Base-by-base conservation (phyloP, 2,113 vertebrate genomes). In the Psittacula cyanocephala region DNA sequence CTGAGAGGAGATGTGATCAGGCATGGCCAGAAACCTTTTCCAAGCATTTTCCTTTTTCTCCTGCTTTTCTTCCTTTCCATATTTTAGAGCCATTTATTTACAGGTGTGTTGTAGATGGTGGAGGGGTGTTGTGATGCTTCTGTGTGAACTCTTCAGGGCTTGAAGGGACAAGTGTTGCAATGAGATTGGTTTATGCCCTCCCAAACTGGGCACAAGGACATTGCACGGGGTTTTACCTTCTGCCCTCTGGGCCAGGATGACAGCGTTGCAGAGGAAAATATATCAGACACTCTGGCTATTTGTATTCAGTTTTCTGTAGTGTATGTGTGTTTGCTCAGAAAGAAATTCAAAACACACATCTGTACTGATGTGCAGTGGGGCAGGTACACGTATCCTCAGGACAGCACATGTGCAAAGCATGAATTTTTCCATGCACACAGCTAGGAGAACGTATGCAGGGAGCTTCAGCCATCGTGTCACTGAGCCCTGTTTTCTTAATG, bases 341-440 rank as follows among this genome's bases (percentile, higher is more conserved):
- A 52, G n/a, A 41, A 39, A 49, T 22, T 4, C 5, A 55, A 7
- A 44, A 5, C 3, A 8, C 9, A 2, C 3, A 37, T 7, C 35
- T 6, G 16, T 20, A 5, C 7, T 1, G 6, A 6, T 39, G 6
- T 17, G 52, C 6, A 13, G 11, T 0, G 10, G 31, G 25, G 33
- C 0, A 2, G 18, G 27, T 13, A 7, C 8, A 0, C 1, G 15
- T 3, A 0, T 4, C 1, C 35, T 9, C 1, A 3, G 47, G 50
- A 31, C 11, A 18, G 29, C n/a, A n/a, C 6, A 13, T 59, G 31
- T 28, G 47, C 9, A 8, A 7, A 44, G 1, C 16, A 2, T 1
- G 6, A 4, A 6, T 1, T 22, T 22, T 12, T 27, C n/a, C 19
- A 17, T 15, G 2, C 1, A 4, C 17, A 1, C 19, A 15, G 47